Percentiles rank a stretch among this genome's conserved stretches.
phyloP scores from a whole-genome alignment of 2,888 invertebrate genomes.

The Orthonychiurus folsomi region DNA sequence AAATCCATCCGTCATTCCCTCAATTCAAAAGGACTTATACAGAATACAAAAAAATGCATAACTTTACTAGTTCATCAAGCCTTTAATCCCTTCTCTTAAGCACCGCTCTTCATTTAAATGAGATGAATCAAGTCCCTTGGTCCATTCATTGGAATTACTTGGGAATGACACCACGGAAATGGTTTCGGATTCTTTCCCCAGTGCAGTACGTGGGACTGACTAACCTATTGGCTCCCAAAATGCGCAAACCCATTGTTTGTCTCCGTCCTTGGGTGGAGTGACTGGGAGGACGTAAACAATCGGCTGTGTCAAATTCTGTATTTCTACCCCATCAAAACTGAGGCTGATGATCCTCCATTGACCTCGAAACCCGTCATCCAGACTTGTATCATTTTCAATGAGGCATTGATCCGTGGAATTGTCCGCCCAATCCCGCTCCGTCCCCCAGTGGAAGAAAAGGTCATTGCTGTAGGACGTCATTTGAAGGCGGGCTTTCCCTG shows the following conservation, averaged over 20 bases:
- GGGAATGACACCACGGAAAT: no score
- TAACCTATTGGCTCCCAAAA: conserved; percentile 42
- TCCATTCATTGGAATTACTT: no score
- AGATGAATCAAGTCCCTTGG: no score
- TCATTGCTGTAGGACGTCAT: conserved; percentile 29
- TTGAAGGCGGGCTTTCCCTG: conserved; percentile 23
- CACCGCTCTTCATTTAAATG: no score
- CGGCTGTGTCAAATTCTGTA: conserved; percentile 37
- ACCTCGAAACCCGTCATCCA: conserved; percentile 1
- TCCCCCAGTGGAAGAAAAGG: conserved; percentile 24
- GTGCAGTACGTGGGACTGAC: not conserved
- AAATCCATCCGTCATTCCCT: no score
- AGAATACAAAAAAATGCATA: no score
- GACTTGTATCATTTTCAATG: conserved; percentile 9
- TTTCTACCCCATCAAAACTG: conserved; percentile 20
- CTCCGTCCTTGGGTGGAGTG: conserved; percentile 17
- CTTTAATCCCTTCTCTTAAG: no score
- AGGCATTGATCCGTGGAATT: no score
- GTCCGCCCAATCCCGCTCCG: conserved; percentile 4
- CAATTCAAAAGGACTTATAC: no score
- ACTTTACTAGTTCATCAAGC: no score
- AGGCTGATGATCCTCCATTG: conserved; percentile 24
- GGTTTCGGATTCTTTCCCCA: no score
- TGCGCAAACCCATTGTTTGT: conserved; percentile 40
- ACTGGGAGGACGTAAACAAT: conserved; percentile 39